Conservation (phyloP, 2,888 invertebrate genomes). For the Sphaerophoria rueppellii region DNA sequence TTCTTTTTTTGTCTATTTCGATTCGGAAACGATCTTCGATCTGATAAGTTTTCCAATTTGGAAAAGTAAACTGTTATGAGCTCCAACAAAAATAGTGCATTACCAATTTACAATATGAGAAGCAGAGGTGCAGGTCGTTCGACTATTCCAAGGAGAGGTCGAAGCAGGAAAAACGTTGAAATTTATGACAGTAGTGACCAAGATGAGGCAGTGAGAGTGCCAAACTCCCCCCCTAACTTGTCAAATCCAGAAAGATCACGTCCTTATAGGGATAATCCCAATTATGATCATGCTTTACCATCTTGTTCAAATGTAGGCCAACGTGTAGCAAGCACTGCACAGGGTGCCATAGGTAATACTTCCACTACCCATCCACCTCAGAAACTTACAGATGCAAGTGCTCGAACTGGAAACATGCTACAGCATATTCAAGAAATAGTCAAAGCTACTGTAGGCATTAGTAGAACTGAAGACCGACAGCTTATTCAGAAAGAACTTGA, state of each 20-base stretch:
- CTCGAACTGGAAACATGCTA: background rate
- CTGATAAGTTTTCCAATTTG: background rate
- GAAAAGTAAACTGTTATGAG: background rate
- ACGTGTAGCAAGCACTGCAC: background rate
- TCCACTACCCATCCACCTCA: background rate
- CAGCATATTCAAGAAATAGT: constrained; percentile 24
- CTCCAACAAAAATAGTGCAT: background rate
- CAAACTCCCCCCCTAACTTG: background rate
- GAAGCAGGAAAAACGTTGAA: background rate
- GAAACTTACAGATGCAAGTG: background rate
- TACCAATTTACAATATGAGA: background rate
- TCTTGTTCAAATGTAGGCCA: constrained; percentile 4
- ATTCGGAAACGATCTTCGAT: background rate
- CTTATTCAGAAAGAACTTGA: constrained; percentile 1
- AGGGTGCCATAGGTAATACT: background rate
- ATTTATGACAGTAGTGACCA: background rate
- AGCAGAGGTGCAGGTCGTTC: background rate
- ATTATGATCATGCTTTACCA: background rate
- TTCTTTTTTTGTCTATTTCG: background rate
- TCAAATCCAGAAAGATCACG: background rate
- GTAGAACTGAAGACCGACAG: constrained; percentile 9
- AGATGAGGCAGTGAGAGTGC: background rate
- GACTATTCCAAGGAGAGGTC: constrained; percentile 8
- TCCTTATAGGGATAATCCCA: background rate
- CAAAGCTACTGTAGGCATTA: constrained; percentile 9